Base-by-base conservation (phyloP, 2,888 invertebrate genomes). In the Xanthorhoe spadicearia region DNA sequence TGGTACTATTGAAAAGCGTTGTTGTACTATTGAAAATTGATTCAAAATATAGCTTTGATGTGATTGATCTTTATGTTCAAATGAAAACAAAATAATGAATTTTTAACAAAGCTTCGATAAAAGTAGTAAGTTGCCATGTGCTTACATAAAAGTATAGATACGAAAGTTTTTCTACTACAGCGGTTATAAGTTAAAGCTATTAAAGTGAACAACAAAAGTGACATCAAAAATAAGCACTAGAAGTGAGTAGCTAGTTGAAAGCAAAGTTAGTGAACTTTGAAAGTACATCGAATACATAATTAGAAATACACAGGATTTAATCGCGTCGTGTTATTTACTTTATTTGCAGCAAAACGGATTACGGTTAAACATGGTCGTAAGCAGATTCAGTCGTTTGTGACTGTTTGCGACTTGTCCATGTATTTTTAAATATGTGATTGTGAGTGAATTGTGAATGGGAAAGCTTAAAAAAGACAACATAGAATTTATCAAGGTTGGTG, bases 401-500 rank as follows among this genome's bases (percentile, higher is more conserved):
- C 23, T 23, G 23, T 23, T 23, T 4, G 23, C 1, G 23, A 23
- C 23, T 23, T 4, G 23, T 23, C 23, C 23, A 23, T 23, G 23
- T 23, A 23, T 23, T 23, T 23, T 23, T 23, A 23, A 23, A 23
- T 23, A 23, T 23, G 23, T 23, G 23, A 23, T 23, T 23, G n/a
- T 28, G 51, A 17, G 32, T 52, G 38, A 23, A 10, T 38, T n/a
- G 23, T 23, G 23, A 23, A 3, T 23, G 23, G 4, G 4, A 23
- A 23, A 23, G 23, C 23, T 23, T 32, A 43, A 52, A n/a, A 48
- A 32, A 56, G 19, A 28, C 43, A 38, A 58, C 15, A 63, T 18
- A 43, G 18, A 62, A 49, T 43, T 66, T 38, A 61, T 55, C n/a
- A 18, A 50, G 19, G 28, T 18, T 63, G 80, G 83, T 86, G 86